Conservation (phyloP, 2,888 invertebrate species). For the Apodemia duryi region DNA sequence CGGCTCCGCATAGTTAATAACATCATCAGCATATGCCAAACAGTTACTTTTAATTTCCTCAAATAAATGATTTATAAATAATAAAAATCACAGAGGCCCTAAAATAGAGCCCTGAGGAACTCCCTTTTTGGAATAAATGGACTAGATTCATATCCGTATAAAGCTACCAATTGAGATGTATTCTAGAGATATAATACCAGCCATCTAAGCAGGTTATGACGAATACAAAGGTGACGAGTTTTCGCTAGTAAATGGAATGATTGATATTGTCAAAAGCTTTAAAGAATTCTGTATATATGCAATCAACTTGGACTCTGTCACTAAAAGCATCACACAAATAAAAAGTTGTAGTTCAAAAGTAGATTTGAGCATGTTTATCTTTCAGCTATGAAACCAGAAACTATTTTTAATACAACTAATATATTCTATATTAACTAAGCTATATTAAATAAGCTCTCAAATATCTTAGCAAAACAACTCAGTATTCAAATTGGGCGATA, state of each 20-base stretch:
- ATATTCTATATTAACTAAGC: neutral
- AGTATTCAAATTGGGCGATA: slow-evolving; percentile 22
- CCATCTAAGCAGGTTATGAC: neutral
- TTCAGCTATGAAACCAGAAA: slow-evolving; percentile 12
- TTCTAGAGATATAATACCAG: neutral
- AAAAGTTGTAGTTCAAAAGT: neutral
- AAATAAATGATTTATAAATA: slow-evolving; percentile 17
- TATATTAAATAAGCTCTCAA: neutral
- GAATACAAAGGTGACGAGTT: neutral
- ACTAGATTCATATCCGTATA: slow-evolving; percentile 8
- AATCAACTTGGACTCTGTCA: neutral
- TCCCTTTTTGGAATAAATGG: slow-evolving; percentile 2
- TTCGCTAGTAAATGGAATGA: neutral
- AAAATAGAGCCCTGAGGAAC: slow-evolving; percentile 6
- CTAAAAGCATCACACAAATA: slow-evolving; percentile 2
- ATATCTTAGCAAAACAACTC: slow-evolving; percentile 15
- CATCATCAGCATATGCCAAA: slow-evolving; percentile 14
- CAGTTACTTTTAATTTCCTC: slow-evolving; percentile 11
- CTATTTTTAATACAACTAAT: slow-evolving; percentile 3
- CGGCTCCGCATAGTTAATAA: neutral
- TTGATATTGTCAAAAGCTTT: slow-evolving; percentile 17
- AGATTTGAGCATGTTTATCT: slow-evolving; percentile 12
- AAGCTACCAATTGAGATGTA: neutral
- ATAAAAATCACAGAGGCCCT: neutral
- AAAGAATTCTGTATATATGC: slow-evolving; percentile 12